Conservation (phyloP, 2,888 invertebrate species). For the Rhagonycha lutea region DNA sequence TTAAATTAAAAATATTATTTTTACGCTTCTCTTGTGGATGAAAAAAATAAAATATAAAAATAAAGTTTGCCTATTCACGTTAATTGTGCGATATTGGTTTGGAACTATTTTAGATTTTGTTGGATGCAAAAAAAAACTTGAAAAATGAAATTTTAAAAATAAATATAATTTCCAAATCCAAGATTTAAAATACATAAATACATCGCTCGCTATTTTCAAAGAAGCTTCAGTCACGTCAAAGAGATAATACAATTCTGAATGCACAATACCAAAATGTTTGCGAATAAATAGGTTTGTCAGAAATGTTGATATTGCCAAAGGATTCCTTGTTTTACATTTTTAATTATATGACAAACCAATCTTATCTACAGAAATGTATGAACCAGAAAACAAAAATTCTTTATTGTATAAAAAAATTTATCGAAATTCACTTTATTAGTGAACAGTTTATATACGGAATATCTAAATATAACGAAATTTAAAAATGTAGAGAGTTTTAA, state of each 20-base stretch:
- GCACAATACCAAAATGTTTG: background rate
- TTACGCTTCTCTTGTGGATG: too few relatives aligned
- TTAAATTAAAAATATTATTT: too few relatives aligned
- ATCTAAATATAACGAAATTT: background rate
- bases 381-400: background rate
- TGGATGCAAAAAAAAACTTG: background rate
- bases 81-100: background rate
- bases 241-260: background rate
- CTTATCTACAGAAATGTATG: background rate
- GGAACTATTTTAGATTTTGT: background rate
- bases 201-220: background rate
- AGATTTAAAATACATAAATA: background rate
- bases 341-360: background rate
- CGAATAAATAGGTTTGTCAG: background rate
- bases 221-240: background rate
- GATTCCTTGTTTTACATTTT: background rate
- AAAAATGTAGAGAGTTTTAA: background rate
- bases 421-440: background rate
- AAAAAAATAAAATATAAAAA: background rate
- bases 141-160: background rate
- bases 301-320: background rate
- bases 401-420: background rate
- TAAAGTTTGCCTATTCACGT: background rate
- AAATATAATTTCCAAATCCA: background rate
- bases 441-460: background rate